Base-by-base conservation (phyloP, 2,797 vertebrate species). In the Periparus ater region DNA sequence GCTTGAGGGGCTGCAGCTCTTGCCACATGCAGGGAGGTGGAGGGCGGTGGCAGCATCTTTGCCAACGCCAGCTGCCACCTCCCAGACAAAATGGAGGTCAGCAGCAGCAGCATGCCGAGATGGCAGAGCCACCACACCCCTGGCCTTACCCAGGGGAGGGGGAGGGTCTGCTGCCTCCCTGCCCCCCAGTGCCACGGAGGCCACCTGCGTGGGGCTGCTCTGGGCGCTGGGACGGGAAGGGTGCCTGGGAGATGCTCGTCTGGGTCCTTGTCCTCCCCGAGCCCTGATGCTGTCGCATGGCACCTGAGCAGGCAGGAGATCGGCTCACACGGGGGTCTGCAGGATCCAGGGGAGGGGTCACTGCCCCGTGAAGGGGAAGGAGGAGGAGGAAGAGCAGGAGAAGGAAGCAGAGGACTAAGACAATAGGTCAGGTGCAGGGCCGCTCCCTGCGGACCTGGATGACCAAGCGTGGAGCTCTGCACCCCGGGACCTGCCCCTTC, bases 1-100 rank as follows among this genome's bases (percentile, higher is more conserved):
- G 22, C 53, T 62, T 40, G 67, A 30, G 60, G 36, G 50, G 79
- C 65, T 47, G 29, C 36, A 86, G 79, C 61, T 57, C 38, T 29
- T n/a, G 73, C 45, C 74, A 73, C 36, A 40, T 0, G 2, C 36
- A 12, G 48, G 40, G 40, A 75, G 18, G 45, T 0, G 1, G n/a
- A 38, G 19, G 42, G 55, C 30, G 68, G 48, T 20, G 45, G 53
- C 38, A 11, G 74, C 71, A 58, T 89, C 74, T 55, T 54, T 82
- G 78, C 75, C 91, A 76, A 55, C 2, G 0, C 26, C 62, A 57
- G 84, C 81, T 87, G 78, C 73, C 83, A 86, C 65, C 91, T 93
- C 83, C 71, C 80, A 42, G 36, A 93, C 95, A 95, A 96, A 86
- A 96, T 89, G 96, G 96, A 95, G 74, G 84, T 27, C 71, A 81